Base-by-base conservation (phyloP, 2,888 invertebrate species). In the Harpalus rufipes region DNA sequence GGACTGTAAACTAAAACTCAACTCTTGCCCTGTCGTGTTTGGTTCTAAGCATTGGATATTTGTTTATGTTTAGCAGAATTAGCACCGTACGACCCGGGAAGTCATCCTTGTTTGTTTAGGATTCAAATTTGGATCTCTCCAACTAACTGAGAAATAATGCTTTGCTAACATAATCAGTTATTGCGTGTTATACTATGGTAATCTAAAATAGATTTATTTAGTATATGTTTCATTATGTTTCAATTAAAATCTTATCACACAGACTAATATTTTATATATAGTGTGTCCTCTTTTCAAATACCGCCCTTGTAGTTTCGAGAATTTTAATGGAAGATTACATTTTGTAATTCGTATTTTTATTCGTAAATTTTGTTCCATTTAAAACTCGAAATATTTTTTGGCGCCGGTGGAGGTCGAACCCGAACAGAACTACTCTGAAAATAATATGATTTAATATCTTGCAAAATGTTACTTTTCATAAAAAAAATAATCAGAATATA, bases 51-150 rank as follows among this genome's bases (percentile, higher is more conserved):
- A 32, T n/a, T 59, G 79, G 59, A 61, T 59, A 80, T 80, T 80
- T 61, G 14, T 59, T 80, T 59, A 59, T 41, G n/a, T 59, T 61
- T 32, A n/a, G 58, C 14, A 58, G 58, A 78, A 78, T 78, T 78
- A 78, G 56, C 25, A 58, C 74, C 32, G 51, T 44, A 32, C 21
- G 58, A 21, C 21, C 7, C 10, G 8, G n/a, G 25, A 56, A 78
- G 78, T n/a, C 56, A 78, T 58, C 2, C 25, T 4, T 78, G 78
- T 78, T 78, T 78, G 58, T 78, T 78, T 78, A 78, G 78, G 78
- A 25, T n/a, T 5, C 5, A 78, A 16, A 56, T 78, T 58, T 32
- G 0, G 76, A 56, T 56, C 25, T 58, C 25, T 25, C n/a, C 14
- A 51, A 18, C 76, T 32, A 18, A 56, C 68, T 14, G 39, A 14